phyloP scores from a whole-genome alignment of 1,140 invertebrate genomes.

The Pseudomyrmex sp. region DNA sequence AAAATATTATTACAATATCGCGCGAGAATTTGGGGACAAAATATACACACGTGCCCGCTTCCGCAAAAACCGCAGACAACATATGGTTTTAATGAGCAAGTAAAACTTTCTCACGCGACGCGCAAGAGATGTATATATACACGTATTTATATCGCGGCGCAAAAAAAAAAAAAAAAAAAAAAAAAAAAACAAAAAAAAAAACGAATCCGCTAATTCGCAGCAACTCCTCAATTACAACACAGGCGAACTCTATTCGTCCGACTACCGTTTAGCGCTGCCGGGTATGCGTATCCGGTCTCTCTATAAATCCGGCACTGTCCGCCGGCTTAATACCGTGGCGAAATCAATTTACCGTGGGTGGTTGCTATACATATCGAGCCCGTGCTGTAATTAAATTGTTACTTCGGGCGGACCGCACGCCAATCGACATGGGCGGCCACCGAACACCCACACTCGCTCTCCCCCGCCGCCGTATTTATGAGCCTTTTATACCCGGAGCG shows the following conservation, averaged over 20 bases:
- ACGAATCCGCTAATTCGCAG: slow-evolving; percentile 62
- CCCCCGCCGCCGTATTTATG: slow-evolving; percentile 74
- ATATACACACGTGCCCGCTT: too few species aligned
- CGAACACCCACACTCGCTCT: slow-evolving; percentile 81
- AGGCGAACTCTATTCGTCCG: slow-evolving; percentile 75
- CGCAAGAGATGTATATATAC: background rate
- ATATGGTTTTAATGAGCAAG: too few species aligned
- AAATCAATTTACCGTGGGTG: slow-evolving; percentile 86
- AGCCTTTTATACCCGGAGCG: slow-evolving; percentile 71
- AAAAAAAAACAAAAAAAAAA: background rate
- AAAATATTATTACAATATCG: slow-evolving; percentile 68
- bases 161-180: background rate
- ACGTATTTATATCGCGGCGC: slow-evolving; percentile 3
- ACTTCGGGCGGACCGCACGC: slow-evolving; percentile 83
- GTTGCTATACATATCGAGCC: slow-evolving; percentile 83
- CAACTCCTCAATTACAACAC: slow-evolving; percentile 84
- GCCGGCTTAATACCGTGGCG: slow-evolving; percentile 83
- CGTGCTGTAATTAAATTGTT: slow-evolving; percentile 85
- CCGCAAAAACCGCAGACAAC: too few species aligned
- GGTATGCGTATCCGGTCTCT: slow-evolving; percentile 67
- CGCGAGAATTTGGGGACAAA: slow-evolving; percentile 52
- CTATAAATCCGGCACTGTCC: slow-evolving; percentile 82
- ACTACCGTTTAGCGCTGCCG: slow-evolving; percentile 83
- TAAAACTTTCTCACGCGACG: slow-evolving; percentile 22
- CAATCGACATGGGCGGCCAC: slow-evolving; percentile 85